Evolutionary conservation across 2,113 vertebrate genomes (phyloP), one percentile per base, ranked within the genome.

Genomic region (Zosterops lateralis): DNA sequence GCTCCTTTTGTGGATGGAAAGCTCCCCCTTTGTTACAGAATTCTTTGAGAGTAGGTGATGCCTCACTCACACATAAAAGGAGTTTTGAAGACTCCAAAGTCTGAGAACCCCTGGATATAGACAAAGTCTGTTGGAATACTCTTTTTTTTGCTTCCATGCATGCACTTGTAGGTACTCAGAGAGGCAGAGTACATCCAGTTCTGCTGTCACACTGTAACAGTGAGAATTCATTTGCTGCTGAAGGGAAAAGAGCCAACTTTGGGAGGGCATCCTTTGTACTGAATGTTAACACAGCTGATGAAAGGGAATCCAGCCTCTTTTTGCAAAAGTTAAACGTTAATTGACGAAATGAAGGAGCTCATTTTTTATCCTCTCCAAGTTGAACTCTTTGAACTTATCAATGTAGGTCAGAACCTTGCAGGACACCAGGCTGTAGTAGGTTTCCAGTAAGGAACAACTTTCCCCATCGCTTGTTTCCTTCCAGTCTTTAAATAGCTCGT

Each of bases 331-430:
- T 5, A 54, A 47, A 32, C 18, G 24, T 64, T 96, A 98, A 78
- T 97, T 75, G 5, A 84, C 34, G 12, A 96, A 95, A 92, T 81
- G 92, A n/a, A 97, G 80, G 10, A 80, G 81, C 60, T 96, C 94
- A 0, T 80, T 95, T 94, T 96, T 96, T 58, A 96, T 74, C 50
- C 77, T 87, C 2, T 96, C 92, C 9, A 97, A 53, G 10, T 75
- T 97, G 73, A 98, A 91, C 84, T 67, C 93, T 65, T 98, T 97
- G 87, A 99, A 97, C 81, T 98, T 98, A 53, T 98, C 98, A 26
- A 99, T 96, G 57, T 99, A 99, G 11, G 98, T 99, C 85, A 98
- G 96, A 53, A 98, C 94, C 95, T 98, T 99, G 97, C 99, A 99
- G 66, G 96, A 97, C 87, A 99, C 97, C 84, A 99, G 96, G 17